Evolutionary conservation across 2,113 vertebrate species (phyloP).

Genomic region (Xenopus laevis): DNA sequence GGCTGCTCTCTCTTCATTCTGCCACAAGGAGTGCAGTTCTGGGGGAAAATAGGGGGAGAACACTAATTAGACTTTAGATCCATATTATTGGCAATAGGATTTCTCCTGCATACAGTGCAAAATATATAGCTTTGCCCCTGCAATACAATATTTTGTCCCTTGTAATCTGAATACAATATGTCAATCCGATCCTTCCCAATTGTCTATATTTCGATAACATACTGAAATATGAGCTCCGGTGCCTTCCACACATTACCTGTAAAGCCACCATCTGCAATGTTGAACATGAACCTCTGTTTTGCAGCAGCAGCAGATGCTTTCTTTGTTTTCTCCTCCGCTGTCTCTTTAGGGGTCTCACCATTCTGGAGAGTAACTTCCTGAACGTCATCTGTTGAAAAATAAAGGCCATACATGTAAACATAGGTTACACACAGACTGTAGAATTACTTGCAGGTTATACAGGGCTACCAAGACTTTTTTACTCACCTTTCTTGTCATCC

Average conservation of each 20-base stretch:
- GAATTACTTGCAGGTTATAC: slow-evolving; percentile 24
- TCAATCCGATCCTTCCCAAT: no score
- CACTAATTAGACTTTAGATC: neutral
- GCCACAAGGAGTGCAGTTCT: slow-evolving; percentile 97
- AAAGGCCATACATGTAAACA: neutral
- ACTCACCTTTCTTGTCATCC: slow-evolving; percentile 69
- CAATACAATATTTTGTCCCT: no score
- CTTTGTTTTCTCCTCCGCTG: slow-evolving; percentile 78
- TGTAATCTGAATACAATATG: no score
- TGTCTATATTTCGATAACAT: no score
- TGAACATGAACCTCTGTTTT: slow-evolving; percentile 98
- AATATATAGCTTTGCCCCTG: no score
- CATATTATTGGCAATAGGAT: slow-evolving; percentile 58
- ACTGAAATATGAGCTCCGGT: no score
- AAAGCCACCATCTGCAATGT: slow-evolving; percentile 97
- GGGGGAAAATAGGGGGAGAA: neutral
- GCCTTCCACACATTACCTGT: slow-evolving; percentile 72
- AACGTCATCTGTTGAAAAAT: slow-evolving; percentile 62
- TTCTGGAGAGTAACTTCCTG: slow-evolving; percentile 85
- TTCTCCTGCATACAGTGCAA: no score
- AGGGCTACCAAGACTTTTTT: slow-evolving; percentile 55
- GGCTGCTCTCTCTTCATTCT: slow-evolving; percentile 94
- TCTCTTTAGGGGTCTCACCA: slow-evolving; percentile 84
- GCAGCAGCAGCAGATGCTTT: slow-evolving; percentile 57
- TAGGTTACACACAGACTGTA: neutral